Conservation (phyloP, 2,888 invertebrate species). For the Ormia ochracea region DNA sequence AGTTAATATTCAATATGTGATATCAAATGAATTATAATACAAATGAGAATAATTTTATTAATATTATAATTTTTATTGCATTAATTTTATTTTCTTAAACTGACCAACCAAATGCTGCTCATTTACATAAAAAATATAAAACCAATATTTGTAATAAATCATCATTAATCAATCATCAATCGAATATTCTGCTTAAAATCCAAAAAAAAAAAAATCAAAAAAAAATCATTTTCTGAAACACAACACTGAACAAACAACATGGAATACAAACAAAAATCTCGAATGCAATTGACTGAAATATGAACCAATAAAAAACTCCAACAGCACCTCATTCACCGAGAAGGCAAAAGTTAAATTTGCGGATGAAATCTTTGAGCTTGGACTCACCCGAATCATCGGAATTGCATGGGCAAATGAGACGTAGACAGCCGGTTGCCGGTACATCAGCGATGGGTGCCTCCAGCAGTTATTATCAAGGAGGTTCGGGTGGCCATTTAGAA, state of each 20-base stretch:
- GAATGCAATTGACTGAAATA: conserved; percentile 26
- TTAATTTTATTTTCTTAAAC: conserved; percentile 43
- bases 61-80: conserved; percentile 43
- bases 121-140: conserved; percentile 57
- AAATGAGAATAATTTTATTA: conserved; percentile 39
- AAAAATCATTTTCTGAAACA: conserved; percentile 42
- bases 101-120: conserved; percentile 47
- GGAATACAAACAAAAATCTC: not conserved
- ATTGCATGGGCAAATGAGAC: conserved; percentile 83
- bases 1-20: not conserved
- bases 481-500: conserved; percentile 77
- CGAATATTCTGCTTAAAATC: conserved; percentile 19
- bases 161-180: conserved; percentile 50
- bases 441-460: conserved; percentile 74
- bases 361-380: conserved; percentile 98
- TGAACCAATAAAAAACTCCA: conserved; percentile 15
- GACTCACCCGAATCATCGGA: conserved; percentile 96
- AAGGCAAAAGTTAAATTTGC: conserved; percentile 95
- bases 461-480: conserved; percentile 73
- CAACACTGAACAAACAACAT: conserved; percentile 37
- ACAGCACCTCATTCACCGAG: conserved; percentile 96
- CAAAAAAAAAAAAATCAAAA: too few species aligned
- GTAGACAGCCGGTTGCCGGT: conserved; percentile 83
- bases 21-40: not conserved
- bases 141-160: too few species aligned